Conservation (phyloP, 2,797 vertebrate species). For the Enteromius anoplus region DNA sequence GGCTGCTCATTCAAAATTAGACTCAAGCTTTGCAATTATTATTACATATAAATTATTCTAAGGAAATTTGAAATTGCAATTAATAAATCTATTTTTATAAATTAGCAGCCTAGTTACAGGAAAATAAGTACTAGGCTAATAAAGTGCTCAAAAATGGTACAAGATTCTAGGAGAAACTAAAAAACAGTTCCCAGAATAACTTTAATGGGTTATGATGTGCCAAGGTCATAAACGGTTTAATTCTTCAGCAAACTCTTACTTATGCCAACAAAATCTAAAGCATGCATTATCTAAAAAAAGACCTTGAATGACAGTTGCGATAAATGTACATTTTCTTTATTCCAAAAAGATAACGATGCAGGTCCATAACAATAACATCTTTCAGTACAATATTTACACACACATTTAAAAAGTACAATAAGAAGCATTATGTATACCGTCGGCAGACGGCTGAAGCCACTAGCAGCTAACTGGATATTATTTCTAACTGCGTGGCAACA, state of each 20-base stretch:
- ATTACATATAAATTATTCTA: neutral
- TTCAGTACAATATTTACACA: constrained; percentile 69
- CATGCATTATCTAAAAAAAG: neutral
- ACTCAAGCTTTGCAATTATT: neutral
- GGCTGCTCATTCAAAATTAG: no score
- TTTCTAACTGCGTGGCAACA: constrained; percentile 29
- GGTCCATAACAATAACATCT: constrained; percentile 66
- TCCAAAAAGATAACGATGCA: constrained; percentile 71
- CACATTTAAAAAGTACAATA: constrained; percentile 57
- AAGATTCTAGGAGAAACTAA: no score
- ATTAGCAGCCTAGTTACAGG: neutral
- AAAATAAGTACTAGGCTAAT: no score
- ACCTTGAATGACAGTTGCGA: neutral
- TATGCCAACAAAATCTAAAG: neutral
- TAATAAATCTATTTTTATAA: neutral
- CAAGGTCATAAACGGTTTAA: neutral
- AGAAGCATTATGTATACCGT: constrained; percentile 13
- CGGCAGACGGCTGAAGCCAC: constrained; percentile 14
- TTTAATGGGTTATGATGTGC: neutral
- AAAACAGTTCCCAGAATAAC: neutral
- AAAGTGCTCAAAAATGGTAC: neutral
- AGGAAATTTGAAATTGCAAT: neutral
- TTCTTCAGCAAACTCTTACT: neutral
- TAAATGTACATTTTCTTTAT: constrained; percentile 68
- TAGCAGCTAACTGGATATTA: constrained; percentile 7